Evolutionary conservation across 2,888 invertebrate species (phyloP).

Genomic region (Thecophora atra): DNA sequence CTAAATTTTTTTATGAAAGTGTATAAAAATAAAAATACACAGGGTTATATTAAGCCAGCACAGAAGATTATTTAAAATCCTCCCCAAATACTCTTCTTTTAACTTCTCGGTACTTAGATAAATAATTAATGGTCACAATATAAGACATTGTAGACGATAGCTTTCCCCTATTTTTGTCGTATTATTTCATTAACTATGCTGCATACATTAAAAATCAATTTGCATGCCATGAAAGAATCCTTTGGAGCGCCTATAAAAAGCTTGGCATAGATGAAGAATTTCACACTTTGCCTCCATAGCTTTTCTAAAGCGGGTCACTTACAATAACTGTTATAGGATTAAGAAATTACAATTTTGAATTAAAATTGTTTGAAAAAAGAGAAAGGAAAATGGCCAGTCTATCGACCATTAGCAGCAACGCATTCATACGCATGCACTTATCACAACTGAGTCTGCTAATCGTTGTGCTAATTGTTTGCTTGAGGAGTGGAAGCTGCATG

Average conservation of each 20-base stretch:
- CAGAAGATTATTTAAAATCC: too few species aligned
- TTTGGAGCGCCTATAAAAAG: slow-evolving; percentile 17
- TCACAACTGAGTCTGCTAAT: not conserved
- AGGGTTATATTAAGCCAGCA: not conserved
- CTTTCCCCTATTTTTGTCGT: not conserved
- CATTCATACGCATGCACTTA: not conserved
- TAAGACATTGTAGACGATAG: not conserved
- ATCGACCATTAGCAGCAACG: slow-evolving; percentile 1
- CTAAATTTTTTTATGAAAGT: not conserved
- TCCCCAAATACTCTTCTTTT: too few species aligned
- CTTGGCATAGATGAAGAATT: not conserved
- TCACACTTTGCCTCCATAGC: not conserved
- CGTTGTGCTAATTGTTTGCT: slow-evolving; percentile 17
- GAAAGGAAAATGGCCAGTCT: not conserved
- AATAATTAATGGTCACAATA: not conserved
- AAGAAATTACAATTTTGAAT: not conserved
- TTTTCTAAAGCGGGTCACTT: not conserved
- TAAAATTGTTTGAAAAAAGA: not conserved
- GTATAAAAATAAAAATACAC: not conserved
- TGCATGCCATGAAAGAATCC: not conserved
- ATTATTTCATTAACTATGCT: slow-evolving; percentile 24
- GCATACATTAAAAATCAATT: slow-evolving; percentile 17
- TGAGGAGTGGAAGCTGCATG: slow-evolving; percentile 12
- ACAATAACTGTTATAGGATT: not conserved
- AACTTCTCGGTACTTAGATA: not conserved